Evolutionary conservation across 1,140 invertebrate genomes (phyloP), one percentile per base, ranked within the genome.

Genomic region (Bombus waltoni): DNA sequence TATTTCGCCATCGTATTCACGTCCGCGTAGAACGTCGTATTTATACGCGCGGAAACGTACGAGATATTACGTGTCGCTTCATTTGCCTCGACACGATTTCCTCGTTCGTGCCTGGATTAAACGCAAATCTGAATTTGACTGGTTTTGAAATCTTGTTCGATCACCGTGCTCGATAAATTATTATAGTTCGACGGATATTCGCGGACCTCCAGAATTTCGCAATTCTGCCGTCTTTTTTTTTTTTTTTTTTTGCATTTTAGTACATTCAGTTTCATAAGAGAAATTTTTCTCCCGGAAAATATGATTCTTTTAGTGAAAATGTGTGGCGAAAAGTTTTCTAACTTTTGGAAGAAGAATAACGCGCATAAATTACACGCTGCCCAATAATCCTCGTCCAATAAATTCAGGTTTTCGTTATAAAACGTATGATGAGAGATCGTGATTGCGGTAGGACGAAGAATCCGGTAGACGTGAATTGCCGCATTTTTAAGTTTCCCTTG

Each of bases 401-500:
- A 65, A 65, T 78, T 32, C 62, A 15, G 40, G 6, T 13, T 25
- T 22, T 13, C 25, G 35, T 25, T 25, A 25, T 10, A 11, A 66
- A 66, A 79, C n/a, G 40, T 79, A 66, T 11, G 62, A 66, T n/a
- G 42, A 53, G 47, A 53, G 47, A 44, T 66, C 42, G 59, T 68
- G 62, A 79, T 65, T 79, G 62, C 53, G 40, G 65, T 66, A 53
- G 47, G 25, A 32, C 42, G 44, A 40, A 47, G 71, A 83, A 89
- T 86, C 75, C 11, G 66, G 59, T 62, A 32, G 75, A 75, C 71
- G 77, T 62, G 72, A 81, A 66, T 80, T 66, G 76, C 65, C 65
- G 62, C 32, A 79, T 76, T 86, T 86, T 88, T 83, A 82, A 86
- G 81, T 76, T 66, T 62, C 28, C 70, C 28, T 40, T 32, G 78